Evolutionary conservation across 2,797 vertebrate species (phyloP), one percentile per base, ranked within the genome.

Genomic region (Xyrichtys novacula): DNA sequence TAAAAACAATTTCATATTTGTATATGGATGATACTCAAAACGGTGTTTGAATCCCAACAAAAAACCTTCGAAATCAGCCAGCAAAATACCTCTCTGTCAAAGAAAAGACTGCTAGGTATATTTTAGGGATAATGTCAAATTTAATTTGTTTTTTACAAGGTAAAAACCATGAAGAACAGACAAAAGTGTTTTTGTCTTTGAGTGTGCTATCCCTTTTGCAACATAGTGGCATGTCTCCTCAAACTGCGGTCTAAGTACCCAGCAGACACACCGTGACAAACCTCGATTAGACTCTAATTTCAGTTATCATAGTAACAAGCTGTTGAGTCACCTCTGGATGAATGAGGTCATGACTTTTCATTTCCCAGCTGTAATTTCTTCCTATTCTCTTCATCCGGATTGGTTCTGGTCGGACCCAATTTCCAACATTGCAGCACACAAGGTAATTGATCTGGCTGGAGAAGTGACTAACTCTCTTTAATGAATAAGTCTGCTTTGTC

Each of bases 271-370:
- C 31, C 0, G 16, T 62, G 50, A 75, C 66, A 73, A 56, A 47
- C 46, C 39, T 61, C 60, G 20, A 47, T 80, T 75, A 68, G 42
- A 39, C 44, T 79, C 49, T 65, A 64, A 76, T 75, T 71, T 74
- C 20, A 59, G 20, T 55, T 54, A 54, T 80, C 36, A 44, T n/a
- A 17, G 36, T 60, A 50, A 46, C 14, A 58, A 8, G 56, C 76
- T 71, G 44, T 57, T 54, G 26, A 48, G 44, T 65, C 67, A 58
- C 71, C 49, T 70, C 65, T 61, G 47, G 83, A 50, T 57, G 49
- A 78, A 78, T 61, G 36, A 69, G 38, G 59, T 76, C 54, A 53
- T 39, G n/a, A 65, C 60, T 74, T 65, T 68, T 48, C 53, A 69
- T 77, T 65, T 69, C 39, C 15, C n/a, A 15, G 11, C 7, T 38